Evolutionary conservation across 2,888 invertebrate species (phyloP).

Genomic region (Tetheella fluctuosa): DNA sequence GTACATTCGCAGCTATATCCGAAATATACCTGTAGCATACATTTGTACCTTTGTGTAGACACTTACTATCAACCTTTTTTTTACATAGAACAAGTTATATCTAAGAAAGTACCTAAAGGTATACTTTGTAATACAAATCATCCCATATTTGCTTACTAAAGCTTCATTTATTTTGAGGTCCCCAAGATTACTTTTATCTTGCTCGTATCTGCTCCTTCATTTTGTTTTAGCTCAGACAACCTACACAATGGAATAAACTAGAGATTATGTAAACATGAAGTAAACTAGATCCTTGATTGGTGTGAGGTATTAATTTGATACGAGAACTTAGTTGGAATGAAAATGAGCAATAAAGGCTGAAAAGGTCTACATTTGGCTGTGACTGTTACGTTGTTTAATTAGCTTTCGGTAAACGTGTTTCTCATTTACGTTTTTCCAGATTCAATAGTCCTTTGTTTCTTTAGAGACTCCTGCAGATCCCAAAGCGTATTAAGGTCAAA

Average conservation of each 20-base stretch:
- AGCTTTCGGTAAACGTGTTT: not conserved
- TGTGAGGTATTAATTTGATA: not conserved
- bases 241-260: not conserved
- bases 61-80: not conserved
- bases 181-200: constrained; percentile 7
- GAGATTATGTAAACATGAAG: not conserved
- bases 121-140: not conserved
- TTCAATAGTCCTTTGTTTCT: not conserved
- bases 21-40: not conserved
- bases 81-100: not conserved
- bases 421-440: not conserved
- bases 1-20: too few relatives aligned
- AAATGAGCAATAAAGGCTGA: not conserved
- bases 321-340: constrained; percentile 27
- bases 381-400: not conserved
- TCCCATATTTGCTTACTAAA: not conserved
- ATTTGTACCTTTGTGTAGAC: not conserved
- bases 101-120: not conserved
- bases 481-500: not conserved
- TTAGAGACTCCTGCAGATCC: not conserved
- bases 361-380: not conserved
- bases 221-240: not conserved
- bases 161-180: constrained; percentile 6
- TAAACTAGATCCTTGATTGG: constrained; percentile 1
- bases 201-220: not conserved